Evolutionary conservation across 2,888 invertebrate genomes (phyloP).

Genomic region (Cerceris ruficornis): DNA sequence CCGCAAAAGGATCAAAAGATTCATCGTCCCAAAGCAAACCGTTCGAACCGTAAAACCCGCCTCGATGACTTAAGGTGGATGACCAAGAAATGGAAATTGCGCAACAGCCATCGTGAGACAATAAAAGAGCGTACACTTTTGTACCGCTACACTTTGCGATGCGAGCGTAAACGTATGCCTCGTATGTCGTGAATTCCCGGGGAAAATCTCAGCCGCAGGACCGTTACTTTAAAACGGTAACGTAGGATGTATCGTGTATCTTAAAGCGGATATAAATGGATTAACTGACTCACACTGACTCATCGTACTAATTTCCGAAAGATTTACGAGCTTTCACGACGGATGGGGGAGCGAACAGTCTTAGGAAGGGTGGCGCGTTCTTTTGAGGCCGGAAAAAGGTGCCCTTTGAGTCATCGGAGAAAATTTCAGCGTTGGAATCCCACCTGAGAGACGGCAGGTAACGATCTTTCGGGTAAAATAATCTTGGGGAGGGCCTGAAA

Average conservation of each 20-base stretch:
- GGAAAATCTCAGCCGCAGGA: conserved; percentile 55
- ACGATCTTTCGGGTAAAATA: no score
- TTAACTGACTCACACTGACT: conserved; percentile 55
- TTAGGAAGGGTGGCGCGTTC: neutral
- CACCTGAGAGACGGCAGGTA: no score
- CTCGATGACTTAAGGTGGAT: conserved; percentile 3
- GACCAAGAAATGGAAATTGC: conserved; percentile 33
- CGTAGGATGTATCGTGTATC: conserved; percentile 54
- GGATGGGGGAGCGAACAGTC: neutral
- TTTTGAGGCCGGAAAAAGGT: conserved; percentile 3
- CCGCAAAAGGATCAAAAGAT: neutral
- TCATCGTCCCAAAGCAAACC: neutral
- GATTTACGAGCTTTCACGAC: conserved; percentile 24
- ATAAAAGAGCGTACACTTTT: conserved; percentile 34
- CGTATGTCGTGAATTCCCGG: conserved; percentile 36
- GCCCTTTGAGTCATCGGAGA: neutral
- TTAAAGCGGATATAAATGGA: conserved; percentile 56
- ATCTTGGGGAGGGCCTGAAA: no score
- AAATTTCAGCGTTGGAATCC: no score
- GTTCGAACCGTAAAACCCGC: neutral
- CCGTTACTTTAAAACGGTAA: conserved; percentile 63
- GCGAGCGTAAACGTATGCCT: conserved; percentile 28
- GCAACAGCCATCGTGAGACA: conserved; percentile 25
- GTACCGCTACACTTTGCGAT: conserved; percentile 28
- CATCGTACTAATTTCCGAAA: conserved; percentile 48